Evolutionary conservation across 1,140 invertebrate species (phyloP).

Genomic region (Drosophila asahinai): DNA sequence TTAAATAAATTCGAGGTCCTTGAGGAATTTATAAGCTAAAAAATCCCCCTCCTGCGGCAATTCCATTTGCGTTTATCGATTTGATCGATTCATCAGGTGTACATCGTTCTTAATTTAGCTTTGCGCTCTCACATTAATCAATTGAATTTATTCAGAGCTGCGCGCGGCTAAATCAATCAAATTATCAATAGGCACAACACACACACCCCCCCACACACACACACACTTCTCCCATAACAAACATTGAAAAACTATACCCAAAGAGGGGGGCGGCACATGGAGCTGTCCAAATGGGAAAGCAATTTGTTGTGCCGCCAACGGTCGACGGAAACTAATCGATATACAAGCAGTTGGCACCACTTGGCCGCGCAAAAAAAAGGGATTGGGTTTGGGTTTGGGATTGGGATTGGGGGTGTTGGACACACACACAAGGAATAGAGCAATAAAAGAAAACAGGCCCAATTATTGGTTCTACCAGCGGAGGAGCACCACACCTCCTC

Average conservation of each 20-base stretch:
- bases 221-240: neutral
- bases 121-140: constrained; percentile 31
- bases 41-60: too few species aligned
- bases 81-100: constrained; percentile 21
- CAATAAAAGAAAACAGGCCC: constrained; percentile 22
- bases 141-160: constrained; percentile 31
- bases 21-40: neutral
- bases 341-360: constrained; percentile 62
- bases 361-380: constrained; percentile 15
- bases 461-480: constrained; percentile 10
- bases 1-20: neutral
- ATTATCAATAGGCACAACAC: constrained; percentile 35
- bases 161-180: constrained; percentile 57
- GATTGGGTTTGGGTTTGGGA: neutral
- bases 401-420: neutral
- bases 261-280: constrained; percentile 11
- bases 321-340: constrained; percentile 58
- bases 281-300: constrained; percentile 59
- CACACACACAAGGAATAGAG: neutral
- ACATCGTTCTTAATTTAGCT: constrained; percentile 6
- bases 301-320: constrained; percentile 50
- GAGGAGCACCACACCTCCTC: neutral
- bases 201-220: neutral
- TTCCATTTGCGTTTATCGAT: constrained; percentile 19
- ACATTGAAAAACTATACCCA: constrained; percentile 29